phyloP scores from a whole-genome alignment of 2,888 invertebrate genomes.

The Pyrrhia umbra region DNA sequence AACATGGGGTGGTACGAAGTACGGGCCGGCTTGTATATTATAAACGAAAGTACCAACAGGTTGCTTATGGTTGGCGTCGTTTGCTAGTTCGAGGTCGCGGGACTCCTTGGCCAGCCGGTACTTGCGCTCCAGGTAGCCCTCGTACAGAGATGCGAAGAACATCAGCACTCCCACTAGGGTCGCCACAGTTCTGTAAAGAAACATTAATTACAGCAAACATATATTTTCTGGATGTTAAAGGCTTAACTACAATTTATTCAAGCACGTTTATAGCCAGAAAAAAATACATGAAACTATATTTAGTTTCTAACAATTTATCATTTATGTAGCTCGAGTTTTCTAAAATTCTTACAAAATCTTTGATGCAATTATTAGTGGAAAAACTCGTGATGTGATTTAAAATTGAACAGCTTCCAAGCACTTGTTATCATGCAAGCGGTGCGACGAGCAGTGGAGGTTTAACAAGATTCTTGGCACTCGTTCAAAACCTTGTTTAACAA shows the following conservation, averaged over 20 bases:
- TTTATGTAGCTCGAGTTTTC: background rate
- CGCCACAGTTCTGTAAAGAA: constrained; percentile 85
- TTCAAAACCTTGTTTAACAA: constrained; percentile 48
- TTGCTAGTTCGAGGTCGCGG: constrained; percentile 85
- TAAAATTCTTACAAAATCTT: background rate
- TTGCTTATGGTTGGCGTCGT: constrained; percentile 83
- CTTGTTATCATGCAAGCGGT: constrained; percentile 45
- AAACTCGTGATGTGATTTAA: constrained; percentile 29
- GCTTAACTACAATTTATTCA: no score
- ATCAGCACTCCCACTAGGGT: constrained; percentile 88
- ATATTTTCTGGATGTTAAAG: background rate
- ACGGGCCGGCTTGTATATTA: no score
- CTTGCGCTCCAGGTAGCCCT: constrained; percentile 86
- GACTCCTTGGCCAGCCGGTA: constrained; percentile 80
- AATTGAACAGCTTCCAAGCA: constrained; percentile 53
- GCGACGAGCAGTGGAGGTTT: constrained; percentile 20
- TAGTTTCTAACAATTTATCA: background rate
- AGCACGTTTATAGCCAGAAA: no score
- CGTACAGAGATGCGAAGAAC: constrained; percentile 91
- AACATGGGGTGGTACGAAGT: no score
- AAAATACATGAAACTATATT: no score
- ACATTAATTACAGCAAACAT: background rate
- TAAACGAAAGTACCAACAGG: constrained; percentile 82
- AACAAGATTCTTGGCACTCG: constrained; percentile 55
- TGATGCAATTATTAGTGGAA: constrained; percentile 21